A percentile compares a stretch with the other conserved stretches of the same genome.
phyloP scores from a whole-genome alignment of 2,113 vertebrate genomes.

The Synchiropus splendidus region DNA sequence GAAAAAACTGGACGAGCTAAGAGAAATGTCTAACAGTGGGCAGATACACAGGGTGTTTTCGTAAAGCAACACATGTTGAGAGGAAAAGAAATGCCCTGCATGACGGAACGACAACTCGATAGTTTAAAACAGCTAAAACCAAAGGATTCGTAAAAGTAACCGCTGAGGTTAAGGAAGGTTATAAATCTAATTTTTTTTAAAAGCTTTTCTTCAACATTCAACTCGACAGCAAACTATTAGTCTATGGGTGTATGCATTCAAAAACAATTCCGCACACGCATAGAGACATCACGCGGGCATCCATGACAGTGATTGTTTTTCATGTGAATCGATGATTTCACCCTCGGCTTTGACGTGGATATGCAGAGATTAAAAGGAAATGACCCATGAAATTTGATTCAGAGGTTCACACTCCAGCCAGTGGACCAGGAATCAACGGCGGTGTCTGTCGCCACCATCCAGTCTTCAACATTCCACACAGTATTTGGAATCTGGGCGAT shows the following conservation, averaged over 20 bases:
- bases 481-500: neutral
- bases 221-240: slow-evolving; percentile 27
- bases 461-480: too few species aligned
- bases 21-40: neutral
- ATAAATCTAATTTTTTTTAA: slow-evolving; percentile 15
- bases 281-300: slow-evolving; percentile 28
- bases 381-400: slow-evolving; percentile 42
- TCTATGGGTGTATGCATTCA: slow-evolving; percentile 29
- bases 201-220: slow-evolving; percentile 37
- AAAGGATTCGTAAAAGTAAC: too few species aligned
- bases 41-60: slow-evolving; percentile 3
- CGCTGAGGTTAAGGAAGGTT: slow-evolving; percentile 17
- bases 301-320: slow-evolving; percentile 34
- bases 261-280: too few species aligned
- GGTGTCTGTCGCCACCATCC: too few species aligned
- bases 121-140: neutral
- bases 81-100: too few species aligned
- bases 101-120: slow-evolving; percentile 17
- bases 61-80: too few species aligned
- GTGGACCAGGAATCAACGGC: slow-evolving; percentile 8
- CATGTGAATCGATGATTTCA: slow-evolving; percentile 49
- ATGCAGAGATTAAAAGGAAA: slow-evolving; percentile 33
- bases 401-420: slow-evolving; percentile 15
- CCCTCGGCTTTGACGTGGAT: slow-evolving; percentile 31
- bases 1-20: slow-evolving; percentile 1